These are phyloP conservation scores for Sthenelais limicola DNA, from an alignment of 2,888 invertebrate genomes.

Conservation along the genomic window DNA sequence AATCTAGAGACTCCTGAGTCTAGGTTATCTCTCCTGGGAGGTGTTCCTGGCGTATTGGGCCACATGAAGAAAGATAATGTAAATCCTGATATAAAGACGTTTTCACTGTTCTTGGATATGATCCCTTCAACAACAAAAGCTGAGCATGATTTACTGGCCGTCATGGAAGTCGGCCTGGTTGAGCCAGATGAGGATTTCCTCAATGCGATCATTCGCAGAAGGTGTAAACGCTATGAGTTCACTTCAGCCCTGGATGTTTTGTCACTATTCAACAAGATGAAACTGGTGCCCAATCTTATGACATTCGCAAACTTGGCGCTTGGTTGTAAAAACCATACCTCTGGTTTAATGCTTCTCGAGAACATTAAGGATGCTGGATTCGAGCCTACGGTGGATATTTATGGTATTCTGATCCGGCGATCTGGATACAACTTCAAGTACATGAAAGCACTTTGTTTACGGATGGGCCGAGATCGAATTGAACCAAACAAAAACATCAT, in stretches of 20 bases:
- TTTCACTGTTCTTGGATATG: conserved; percentile 83
- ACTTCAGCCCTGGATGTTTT: conserved; percentile 75
- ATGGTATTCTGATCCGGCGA: conserved; percentile 82
- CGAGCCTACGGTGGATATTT: conserved; percentile 79
- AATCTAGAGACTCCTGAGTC: conserved; percentile 51
- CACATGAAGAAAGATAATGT: conserved; percentile 81
- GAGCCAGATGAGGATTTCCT: conserved; percentile 86
- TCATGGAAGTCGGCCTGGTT: conserved; percentile 75
- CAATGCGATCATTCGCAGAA: conserved; percentile 88
- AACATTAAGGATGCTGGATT: conserved; percentile 82
- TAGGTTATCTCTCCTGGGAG: conserved; percentile 80
- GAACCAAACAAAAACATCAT: conserved; percentile 78
- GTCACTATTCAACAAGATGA: conserved; percentile 56
- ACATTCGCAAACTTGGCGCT: conserved; percentile 91
- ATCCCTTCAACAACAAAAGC: conserved; percentile 79
- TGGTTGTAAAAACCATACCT: conserved; percentile 79
- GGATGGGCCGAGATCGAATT: conserved; percentile 78
- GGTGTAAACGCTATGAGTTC: conserved; percentile 76
- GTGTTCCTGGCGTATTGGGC: conserved; percentile 81
- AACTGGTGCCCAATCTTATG: conserved; percentile 69
- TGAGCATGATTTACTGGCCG: conserved; percentile 80
- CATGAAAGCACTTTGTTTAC: conserved; percentile 80
- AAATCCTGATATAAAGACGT: conserved; percentile 84
- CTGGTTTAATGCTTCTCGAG: conserved; percentile 79
- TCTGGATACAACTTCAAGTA: conserved; percentile 78